These are phyloP conservation scores for Phymatocera aterrima DNA, from an alignment of 2,888 invertebrate species.

Conservation along the genomic window DNA sequence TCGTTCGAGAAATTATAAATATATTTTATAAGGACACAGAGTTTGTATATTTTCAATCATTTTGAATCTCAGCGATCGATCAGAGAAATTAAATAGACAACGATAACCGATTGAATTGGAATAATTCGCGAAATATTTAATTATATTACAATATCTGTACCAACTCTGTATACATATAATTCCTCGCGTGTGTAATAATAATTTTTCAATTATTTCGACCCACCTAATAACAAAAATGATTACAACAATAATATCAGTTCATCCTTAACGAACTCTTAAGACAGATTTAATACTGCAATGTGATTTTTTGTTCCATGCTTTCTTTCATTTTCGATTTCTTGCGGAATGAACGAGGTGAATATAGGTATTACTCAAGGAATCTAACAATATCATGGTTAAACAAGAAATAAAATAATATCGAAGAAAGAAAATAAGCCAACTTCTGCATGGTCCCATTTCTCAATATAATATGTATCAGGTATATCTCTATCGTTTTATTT, in stretches of 20 bases:
- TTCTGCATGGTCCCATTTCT: slow-evolving; percentile 65
- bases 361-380: not conserved
- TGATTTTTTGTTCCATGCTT: not conserved
- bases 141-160: too few species aligned
- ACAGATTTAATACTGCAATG: not conserved
- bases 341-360: slow-evolving; percentile 29
- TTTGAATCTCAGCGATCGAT: too few species aligned
- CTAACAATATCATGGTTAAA: not conserved
- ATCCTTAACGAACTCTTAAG: not conserved
- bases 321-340: too few species aligned
- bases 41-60: too few species aligned
- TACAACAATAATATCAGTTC: not conserved
- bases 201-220: not conserved
- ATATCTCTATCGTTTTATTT: too few species aligned
- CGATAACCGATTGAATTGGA: too few species aligned
- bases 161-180: too few species aligned
- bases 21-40: too few species aligned
- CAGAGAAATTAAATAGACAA: too few species aligned
- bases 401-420: not conserved
- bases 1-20: too few species aligned
- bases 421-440: slow-evolving; percentile 53
- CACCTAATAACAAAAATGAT: not conserved
- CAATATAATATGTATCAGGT: slow-evolving; percentile 54
- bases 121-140: too few species aligned
- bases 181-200: too few species aligned